Conservation (phyloP, 2,888 invertebrate genomes). For the Notocelia uddmanniana region DNA sequence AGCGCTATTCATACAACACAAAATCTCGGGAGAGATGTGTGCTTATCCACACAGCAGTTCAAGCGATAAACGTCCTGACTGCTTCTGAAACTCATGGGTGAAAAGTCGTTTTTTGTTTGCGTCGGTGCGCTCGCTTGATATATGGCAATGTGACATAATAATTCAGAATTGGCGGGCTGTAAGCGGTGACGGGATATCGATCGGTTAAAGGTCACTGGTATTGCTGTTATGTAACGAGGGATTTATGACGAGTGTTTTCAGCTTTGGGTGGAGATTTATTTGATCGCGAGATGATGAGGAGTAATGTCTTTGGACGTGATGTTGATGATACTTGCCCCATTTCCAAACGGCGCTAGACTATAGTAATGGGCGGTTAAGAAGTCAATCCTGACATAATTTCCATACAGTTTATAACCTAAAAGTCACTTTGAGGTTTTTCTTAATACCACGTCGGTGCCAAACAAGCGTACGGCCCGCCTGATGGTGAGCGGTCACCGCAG, state of each 20-base stretch:
- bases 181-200: slow-evolving; percentile 56
- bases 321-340: too few species aligned
- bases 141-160: slow-evolving; percentile 52
- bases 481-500: too few species aligned
- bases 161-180: slow-evolving; percentile 54
- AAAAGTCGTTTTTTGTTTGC: not conserved
- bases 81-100: not conserved
- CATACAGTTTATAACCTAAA: too few species aligned
- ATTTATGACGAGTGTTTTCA: slow-evolving; percentile 17
- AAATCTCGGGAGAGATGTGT: slow-evolving; percentile 20
- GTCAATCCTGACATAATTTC: too few species aligned
- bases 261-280: not conserved
- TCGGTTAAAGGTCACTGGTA: slow-evolving; percentile 50
- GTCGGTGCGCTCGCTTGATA: not conserved
- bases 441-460: too few species aligned
- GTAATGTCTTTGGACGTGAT: not conserved
- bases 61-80: slow-evolving; percentile 21
- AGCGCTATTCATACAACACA: slow-evolving; percentile 13
- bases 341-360: too few species aligned
- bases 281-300: slow-evolving; percentile 4
- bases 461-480: too few species aligned
- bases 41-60: not conserved
- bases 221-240: slow-evolving; percentile 16
- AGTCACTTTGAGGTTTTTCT: too few species aligned
- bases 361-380: too few species aligned